Base-by-base conservation (phyloP, 2,888 invertebrate genomes). In the Drosophila setosimentum region DNA sequence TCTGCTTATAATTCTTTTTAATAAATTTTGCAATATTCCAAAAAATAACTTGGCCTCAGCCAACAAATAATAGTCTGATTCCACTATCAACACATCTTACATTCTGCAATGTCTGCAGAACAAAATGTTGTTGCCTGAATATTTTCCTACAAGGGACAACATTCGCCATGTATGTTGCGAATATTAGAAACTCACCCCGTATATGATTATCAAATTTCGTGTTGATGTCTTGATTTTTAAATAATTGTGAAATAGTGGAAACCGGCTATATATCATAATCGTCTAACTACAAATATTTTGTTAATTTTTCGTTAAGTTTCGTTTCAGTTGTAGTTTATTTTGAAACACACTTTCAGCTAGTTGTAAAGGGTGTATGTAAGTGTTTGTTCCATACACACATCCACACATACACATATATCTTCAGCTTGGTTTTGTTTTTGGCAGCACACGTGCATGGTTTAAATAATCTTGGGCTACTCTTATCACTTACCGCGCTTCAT, bases 391-490 rank as follows among this genome's bases (percentile, higher is more conserved):
- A 42, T 13, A 30, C 30, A 68, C 29, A n/a, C 16, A 54, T 33
- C 11, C 37, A 3, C n/a, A 11, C 29, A 57, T 11, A 45, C 13
- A 5, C 29, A 30, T 27, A 27, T 27, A 27, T 27, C 32, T 32
- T 33, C 3, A 50, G 59, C 18, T 66, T 48, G 50, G 62, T 61
- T 57, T 57, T 50, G 24, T 24, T 45, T 67, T 63, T 68, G 55
- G 62, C 63, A 51, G 59, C 67, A 84, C 87, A 87, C 85, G 87
- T 84, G 85, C 65, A 45, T 51, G 68, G 68, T 68, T 77, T 67
- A 67, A 73, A 80, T 51, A 32, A 53, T 55, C 33, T 65, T 68
- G 35, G 55, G 59, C 30, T 30, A n/a, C 37, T 45, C 66, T 89
- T 89, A 89, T 89, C 84, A 78, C 62, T 59, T 27, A 13, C 62